These are phyloP conservation scores for Columba guinea DNA, from an alignment of 2,797 vertebrate genomes.

Conservation along the genomic window DNA sequence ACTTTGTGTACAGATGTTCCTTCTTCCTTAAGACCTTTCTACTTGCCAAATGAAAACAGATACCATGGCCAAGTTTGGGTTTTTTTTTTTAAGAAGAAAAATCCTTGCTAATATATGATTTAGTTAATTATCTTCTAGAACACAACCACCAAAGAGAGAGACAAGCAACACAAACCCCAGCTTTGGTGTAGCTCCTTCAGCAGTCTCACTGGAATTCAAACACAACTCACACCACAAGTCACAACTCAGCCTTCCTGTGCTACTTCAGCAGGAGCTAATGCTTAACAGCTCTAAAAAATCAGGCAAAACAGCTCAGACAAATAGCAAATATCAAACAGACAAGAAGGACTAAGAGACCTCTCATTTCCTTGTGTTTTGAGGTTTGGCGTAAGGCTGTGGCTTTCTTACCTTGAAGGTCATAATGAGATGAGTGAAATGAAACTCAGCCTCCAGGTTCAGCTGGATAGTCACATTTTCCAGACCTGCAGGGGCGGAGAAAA, in stretches of 20 bases:
- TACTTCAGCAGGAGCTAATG: not conserved
- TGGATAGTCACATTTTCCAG: constrained; percentile 94
- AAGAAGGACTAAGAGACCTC: not conserved
- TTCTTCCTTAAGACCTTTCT: constrained; percentile 63
- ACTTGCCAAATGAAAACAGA: constrained; percentile 61
- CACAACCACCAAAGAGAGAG: not conserved
- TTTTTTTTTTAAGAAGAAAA: constrained; percentile 4
- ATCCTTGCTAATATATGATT: not conserved
- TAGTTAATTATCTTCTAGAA: not conserved
- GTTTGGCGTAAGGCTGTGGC: not conserved
- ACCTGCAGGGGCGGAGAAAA: constrained; percentile 75
- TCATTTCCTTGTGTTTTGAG: constrained; percentile 13
- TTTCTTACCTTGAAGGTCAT: constrained; percentile 97
- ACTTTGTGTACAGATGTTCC: constrained; percentile 78
- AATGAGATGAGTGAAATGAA: constrained; percentile 99
- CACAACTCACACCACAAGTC: not conserved
- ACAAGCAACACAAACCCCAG: not conserved
- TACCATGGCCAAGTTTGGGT: constrained; percentile 14
- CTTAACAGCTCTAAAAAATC: not conserved
- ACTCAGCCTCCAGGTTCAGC: constrained; percentile 94
- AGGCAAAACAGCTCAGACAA: not conserved
- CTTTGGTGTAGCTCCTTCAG: not conserved
- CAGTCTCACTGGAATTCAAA: constrained; percentile 11
- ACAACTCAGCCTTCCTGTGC: not conserved
- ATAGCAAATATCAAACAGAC: not conserved